phyloP scores from a whole-genome alignment of 2,797 vertebrate species.

The Zenarchopterus dispar region DNA sequence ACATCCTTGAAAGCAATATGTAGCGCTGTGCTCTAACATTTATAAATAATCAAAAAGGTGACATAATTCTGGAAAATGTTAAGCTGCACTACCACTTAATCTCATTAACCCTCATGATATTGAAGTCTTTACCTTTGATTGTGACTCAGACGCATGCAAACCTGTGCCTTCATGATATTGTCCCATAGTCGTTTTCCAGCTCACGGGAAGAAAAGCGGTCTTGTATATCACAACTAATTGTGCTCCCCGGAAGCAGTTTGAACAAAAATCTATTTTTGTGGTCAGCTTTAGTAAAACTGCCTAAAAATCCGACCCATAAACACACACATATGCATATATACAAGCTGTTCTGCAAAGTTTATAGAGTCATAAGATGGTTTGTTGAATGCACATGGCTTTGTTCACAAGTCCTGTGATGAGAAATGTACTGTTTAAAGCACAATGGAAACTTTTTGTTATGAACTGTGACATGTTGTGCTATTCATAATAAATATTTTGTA shows the following conservation, averaged over 20 bases:
- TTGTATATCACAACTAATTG: constrained; percentile 37
- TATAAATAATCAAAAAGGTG: constrained; percentile 12
- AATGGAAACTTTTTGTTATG: constrained; percentile 77
- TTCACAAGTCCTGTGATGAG: constrained; percentile 68
- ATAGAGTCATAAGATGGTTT: constrained; percentile 48
- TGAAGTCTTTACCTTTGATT: constrained; percentile 44
- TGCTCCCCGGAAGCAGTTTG: constrained; percentile 48
- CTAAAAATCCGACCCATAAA: constrained; percentile 34
- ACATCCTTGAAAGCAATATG: constrained; percentile 61
- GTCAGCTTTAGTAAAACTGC: constrained; percentile 67
- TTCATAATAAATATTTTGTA: constrained; percentile 87
- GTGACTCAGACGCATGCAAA: constrained; percentile 67
- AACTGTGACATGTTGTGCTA: constrained; percentile 74
- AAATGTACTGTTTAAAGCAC: constrained; percentile 80
- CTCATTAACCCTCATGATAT: constrained; percentile 12
- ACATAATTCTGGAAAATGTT: constrained; percentile 13
- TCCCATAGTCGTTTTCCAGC: constrained; percentile 27
- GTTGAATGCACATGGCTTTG: constrained; percentile 75
- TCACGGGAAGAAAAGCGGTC: constrained; percentile 47
- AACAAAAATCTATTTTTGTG: constrained; percentile 74
- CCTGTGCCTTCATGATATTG: constrained; percentile 72
- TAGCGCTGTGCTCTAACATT: constrained; percentile 41
- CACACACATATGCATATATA: constrained; percentile 52
- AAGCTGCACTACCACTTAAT: constrained; percentile 29
- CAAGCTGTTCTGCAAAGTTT: constrained; percentile 62